phyloP scores from a whole-genome alignment of 2,113 vertebrate species.

The Calidris pygmaea region DNA sequence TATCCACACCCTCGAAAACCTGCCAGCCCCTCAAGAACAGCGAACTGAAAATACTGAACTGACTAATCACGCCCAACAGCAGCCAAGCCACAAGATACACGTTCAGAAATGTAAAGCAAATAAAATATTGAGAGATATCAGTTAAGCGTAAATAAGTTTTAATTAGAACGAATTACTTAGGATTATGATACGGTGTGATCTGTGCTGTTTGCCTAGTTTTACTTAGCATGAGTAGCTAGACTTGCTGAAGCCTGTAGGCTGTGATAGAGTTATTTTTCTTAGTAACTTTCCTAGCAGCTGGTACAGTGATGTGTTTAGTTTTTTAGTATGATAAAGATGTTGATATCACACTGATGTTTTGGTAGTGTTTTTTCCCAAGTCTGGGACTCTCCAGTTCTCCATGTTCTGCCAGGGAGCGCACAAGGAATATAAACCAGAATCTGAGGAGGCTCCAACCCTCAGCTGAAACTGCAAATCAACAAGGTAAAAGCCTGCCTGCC shows the following conservation, averaged over 20 bases:
- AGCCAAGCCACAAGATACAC: neutral
- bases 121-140: neutral
- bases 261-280: neutral
- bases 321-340: neutral
- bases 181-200: neutral
- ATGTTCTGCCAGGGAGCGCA: neutral
- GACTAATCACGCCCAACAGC: neutral
- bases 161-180: neutral
- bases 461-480: neutral
- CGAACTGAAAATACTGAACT: neutral
- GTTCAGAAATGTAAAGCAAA: neutral
- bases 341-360: neutral
- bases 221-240: neutral
- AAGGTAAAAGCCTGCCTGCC: neutral
- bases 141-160: neutral
- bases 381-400: neutral
- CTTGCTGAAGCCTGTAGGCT: neutral
- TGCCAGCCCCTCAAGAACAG: neutral
- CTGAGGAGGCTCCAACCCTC: neutral
- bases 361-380: neutral
- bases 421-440: neutral
- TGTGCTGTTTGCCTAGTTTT: neutral
- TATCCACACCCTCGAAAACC: neutral
- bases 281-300: neutral
- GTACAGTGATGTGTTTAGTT: neutral